Percentiles rank a stretch among this genome's conserved stretches.
Conservation (phyloP, 2,113 vertebrate genomes). For the Amazona guildingii region DNA sequence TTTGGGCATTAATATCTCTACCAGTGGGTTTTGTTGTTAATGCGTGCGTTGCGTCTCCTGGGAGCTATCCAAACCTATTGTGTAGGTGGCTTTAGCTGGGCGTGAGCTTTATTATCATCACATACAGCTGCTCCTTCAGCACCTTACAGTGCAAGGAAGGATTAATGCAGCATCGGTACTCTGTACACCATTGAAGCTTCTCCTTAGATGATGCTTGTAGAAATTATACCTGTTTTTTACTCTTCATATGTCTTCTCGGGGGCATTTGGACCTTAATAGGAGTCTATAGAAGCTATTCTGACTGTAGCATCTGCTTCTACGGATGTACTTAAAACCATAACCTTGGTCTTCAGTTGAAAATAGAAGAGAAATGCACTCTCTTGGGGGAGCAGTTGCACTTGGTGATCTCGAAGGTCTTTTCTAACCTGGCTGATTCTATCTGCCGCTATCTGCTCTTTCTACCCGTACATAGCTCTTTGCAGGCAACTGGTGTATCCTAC, state of each 20-base stretch:
- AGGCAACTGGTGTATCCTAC: neutral
- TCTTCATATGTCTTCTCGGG: neutral
- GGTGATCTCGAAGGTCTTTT: no score
- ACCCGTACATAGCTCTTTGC: neutral
- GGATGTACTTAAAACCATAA: neutral
- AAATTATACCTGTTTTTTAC: neutral
- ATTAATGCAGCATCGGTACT: neutral
- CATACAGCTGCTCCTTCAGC: neutral
- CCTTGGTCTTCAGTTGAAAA: neutral
- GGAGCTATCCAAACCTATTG: neutral
- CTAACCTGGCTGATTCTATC: no score
- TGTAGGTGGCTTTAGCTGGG: neutral
- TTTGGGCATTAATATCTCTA: neutral
- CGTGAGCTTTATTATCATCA: neutral
- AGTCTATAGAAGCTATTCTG: neutral
- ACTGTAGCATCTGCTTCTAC: neutral
- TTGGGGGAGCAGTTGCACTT: no score
- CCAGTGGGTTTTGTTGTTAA: neutral
- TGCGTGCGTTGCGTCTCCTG: neutral
- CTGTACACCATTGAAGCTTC: rapidly evolving
- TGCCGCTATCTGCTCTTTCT: neutral
- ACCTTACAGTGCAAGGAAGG: neutral
- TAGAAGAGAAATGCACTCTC: neutral
- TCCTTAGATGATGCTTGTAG: neutral
- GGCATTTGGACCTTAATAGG: rapidly evolving